Evolutionary conservation across 1,140 invertebrate genomes (phyloP).

Genomic region (Gonatopus flavifemur): DNA sequence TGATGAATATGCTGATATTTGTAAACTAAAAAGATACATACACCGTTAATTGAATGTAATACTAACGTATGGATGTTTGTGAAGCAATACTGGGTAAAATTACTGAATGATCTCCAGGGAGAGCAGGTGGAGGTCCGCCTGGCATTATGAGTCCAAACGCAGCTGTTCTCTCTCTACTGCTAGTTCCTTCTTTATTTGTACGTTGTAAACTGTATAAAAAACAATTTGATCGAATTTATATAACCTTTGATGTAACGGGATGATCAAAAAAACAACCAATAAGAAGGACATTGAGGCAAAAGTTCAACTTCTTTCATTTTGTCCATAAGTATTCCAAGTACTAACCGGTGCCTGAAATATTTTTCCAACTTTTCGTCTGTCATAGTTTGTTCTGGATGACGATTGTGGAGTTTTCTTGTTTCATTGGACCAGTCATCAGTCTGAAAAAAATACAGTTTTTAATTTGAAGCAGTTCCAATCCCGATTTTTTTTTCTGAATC

Average conservation of each 20-base stretch:
- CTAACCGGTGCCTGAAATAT: constrained; percentile 58
- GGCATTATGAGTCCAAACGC: constrained; percentile 57
- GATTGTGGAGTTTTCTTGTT: constrained; percentile 55
- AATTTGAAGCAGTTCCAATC: background rate
- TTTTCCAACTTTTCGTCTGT: constrained; percentile 62
- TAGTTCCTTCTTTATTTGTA: constrained; percentile 56
- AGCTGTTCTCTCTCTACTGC: constrained; percentile 57
- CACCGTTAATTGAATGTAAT: background rate
- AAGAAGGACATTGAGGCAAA: background rate
- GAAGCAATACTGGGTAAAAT: constrained; percentile 55
- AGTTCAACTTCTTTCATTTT: background rate
- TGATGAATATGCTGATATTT: background rate
- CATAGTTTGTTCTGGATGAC: constrained; percentile 51
- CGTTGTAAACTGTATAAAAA: constrained; percentile 50
- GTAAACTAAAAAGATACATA: background rate
- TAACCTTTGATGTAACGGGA: constrained; percentile 3
- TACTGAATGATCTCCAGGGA: constrained; percentile 55
- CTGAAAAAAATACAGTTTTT: constrained; percentile 1
- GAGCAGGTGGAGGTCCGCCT: constrained; percentile 51
- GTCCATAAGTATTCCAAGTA: background rate
- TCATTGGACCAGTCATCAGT: constrained; percentile 69
- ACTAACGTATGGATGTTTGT: constrained; percentile 52
- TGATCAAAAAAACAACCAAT: background rate
- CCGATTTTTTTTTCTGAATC: constrained; percentile 6
- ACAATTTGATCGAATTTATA: constrained; percentile 2